Evolutionary conservation across 92 coral and sea anemone genomes (phyloP), one percentile per base, ranked within the genome.

Genomic region (Metridium senile): DNA sequence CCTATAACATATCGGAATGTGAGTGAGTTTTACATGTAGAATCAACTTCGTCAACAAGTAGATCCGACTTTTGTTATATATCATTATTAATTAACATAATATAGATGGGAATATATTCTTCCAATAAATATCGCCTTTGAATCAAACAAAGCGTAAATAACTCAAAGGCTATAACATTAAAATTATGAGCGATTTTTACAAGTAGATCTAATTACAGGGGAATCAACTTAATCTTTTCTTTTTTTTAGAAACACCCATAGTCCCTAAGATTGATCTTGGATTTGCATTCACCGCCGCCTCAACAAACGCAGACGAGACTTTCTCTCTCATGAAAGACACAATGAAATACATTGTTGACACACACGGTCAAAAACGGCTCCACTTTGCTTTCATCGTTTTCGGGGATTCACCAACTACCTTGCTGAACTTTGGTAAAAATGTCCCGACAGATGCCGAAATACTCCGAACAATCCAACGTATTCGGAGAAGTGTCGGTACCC

Each of bases 251-350:
- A 73, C 73, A 33, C 85, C 80, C 13, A 43, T 81, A 26, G 77
- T 83, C 56, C 94, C 89, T 26, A 72, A 90, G 29, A 87, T 90
- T 9, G 91, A 90, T 66, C 86, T 90, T 62, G 84, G 86, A 22
- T 83, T 90, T 54, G 94, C 94, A 22, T 39, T 90, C 39, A 90
- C 92, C 62, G 91, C 94, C 1, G 82, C 81, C 26, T 84, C 91
- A 9, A 68, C 76, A 11, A 61, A 75, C 64, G 79, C 91, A 28
- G 52, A 72, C 57, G 75, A 26, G 67, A 90, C 89, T 19, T 90
- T 86, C 66, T 31, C 65, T 22, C 82, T 87, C 33, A 90, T 93
- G 93, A 93, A 80, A 83, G 77, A 79, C 71, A 82, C 86, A 31
- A 77, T 92, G 33, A 84, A 64, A 16, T 75, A 77, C 33, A 69